Evolutionary conservation across 2,888 invertebrate genomes (phyloP), one percentile per base, ranked within the genome.

Genomic region (Suillia variegata): DNA sequence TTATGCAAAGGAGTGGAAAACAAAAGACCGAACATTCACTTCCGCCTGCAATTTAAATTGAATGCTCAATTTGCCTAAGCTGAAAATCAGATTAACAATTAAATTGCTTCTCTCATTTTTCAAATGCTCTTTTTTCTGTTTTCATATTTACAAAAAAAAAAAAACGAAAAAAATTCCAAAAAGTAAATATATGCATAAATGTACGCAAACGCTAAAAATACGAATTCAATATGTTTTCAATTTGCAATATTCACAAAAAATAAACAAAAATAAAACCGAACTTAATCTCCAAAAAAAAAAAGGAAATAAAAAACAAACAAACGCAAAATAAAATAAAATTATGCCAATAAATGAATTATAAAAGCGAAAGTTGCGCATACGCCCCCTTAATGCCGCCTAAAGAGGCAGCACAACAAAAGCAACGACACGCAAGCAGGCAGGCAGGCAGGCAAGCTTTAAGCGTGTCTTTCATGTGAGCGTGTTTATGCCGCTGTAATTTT

Each of bases 321-420:
- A 15, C 45, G 15, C 15, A 26, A 26, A 26, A 71, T 73, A 73
- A 71, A 74, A 73, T 67, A 65, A 69, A 73, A 73, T 74, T 70
- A 73, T 67, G 67, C 69, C 73, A 73, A 74, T 73, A 73, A 73
- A 73, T 74, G 70, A 74, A 73, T 74, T 74, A 74, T 73, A 70
- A 73, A 70, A 22, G 61, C 73, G 62, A 26, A 26, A 26, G 26
- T 48, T 50, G 50, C 50, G 26, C 31, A 50, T 26, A 24, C 17
- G 24, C 33, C 50, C 10, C 10, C 24, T 26, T 48, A 21, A 13
- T n/a, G n/a, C n/a, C n/a, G n/a, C n/a, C n/a, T n/a, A n/a, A n/a
- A n/a, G n/a, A n/a, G n/a, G n/a, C n/a, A n/a, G n/a, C n/a, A n/a
- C n/a, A n/a, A n/a, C n/a, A n/a, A n/a, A n/a, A n/a, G n/a, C n/a